These are phyloP conservation scores for Magallana gigas DNA, from an alignment of 1,140 invertebrate species.

Conservation along the genomic window DNA sequence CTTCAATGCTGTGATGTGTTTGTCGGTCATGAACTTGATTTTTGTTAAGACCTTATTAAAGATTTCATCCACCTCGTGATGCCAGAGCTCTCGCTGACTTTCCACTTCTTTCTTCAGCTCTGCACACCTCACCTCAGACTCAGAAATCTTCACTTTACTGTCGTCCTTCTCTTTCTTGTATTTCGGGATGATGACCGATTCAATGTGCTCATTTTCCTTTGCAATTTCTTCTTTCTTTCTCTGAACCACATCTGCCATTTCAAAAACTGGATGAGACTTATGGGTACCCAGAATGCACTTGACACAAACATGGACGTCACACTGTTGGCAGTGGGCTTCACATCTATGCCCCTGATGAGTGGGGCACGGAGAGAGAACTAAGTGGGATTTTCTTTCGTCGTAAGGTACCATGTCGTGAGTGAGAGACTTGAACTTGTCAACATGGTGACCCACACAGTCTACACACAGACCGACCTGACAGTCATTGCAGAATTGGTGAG, in stretches of 20 bases:
- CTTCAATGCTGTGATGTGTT: not conserved
- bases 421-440: not conserved
- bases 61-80: not conserved
- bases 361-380: not conserved
- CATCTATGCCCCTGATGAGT: not conserved
- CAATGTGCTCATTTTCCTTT: not conserved
- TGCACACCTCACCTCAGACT: not conserved
- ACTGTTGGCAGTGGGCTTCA: not conserved
- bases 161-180: not conserved
- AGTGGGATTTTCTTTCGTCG: not conserved
- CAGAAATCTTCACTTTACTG: not conserved
- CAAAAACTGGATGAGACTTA: not conserved
- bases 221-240: not conserved
- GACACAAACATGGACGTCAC: not conserved
- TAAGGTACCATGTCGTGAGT: not conserved
- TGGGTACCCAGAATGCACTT: conserved; percentile 4
- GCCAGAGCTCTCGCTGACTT: not conserved
- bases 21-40: conserved; percentile 3
- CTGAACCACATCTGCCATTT: not conserved
- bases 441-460: not conserved
- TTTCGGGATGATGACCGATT: not conserved
- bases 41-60: not conserved
- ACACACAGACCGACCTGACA: not conserved
- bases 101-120: not conserved
- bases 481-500: not conserved